A percentile compares a stretch with the other conserved stretches of the same genome.
phyloP scores from a whole-genome alignment of 1,140 invertebrate species.

The Homarus americanus region DNA sequence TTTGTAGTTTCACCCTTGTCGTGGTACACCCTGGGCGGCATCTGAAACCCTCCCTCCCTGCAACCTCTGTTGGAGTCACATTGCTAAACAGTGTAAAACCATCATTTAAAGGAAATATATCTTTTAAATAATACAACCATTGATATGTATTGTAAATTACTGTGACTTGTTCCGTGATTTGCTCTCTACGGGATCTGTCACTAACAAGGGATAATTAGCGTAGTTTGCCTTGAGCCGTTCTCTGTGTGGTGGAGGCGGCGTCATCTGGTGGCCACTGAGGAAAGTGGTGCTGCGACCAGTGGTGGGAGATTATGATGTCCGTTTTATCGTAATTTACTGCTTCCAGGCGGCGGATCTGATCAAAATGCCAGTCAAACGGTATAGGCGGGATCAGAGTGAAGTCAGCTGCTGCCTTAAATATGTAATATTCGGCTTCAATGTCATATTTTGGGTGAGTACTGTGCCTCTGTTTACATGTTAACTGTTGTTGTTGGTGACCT shows the following conservation, averaged over 20 bases:
- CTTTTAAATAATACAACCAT: too few relatives aligned
- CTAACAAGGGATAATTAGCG: not conserved
- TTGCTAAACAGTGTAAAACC: too few relatives aligned
- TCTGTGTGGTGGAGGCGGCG: constrained; percentile 5
- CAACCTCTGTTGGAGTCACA: too few relatives aligned
- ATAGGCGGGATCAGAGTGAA: constrained; percentile 88
- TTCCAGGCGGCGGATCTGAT: constrained; percentile 32
- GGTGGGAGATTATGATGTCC: constrained; percentile 25
- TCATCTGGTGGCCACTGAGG: constrained; percentile 36
- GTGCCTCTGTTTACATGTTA: constrained; percentile 56
- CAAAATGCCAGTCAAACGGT: constrained; percentile 74
- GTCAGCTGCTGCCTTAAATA: constrained; percentile 98
- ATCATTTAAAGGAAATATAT: too few relatives aligned
- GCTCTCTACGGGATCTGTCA: too few relatives aligned
- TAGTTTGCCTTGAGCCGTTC: not conserved
- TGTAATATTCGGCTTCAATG: constrained; percentile 97
- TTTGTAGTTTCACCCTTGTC: too few relatives aligned
- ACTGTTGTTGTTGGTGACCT: not conserved
- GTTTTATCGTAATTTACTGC: constrained; percentile 40
- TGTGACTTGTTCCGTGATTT: too few relatives aligned
- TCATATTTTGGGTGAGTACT: constrained; percentile 94
- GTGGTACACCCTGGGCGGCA: too few relatives aligned
- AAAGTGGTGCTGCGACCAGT: not conserved
- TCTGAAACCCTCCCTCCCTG: too few relatives aligned
- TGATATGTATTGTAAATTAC: too few relatives aligned